Evolutionary conservation across 2,113 vertebrate species (phyloP), one percentile per base, ranked within the genome.

Genomic region (Athene noctua): DNA sequence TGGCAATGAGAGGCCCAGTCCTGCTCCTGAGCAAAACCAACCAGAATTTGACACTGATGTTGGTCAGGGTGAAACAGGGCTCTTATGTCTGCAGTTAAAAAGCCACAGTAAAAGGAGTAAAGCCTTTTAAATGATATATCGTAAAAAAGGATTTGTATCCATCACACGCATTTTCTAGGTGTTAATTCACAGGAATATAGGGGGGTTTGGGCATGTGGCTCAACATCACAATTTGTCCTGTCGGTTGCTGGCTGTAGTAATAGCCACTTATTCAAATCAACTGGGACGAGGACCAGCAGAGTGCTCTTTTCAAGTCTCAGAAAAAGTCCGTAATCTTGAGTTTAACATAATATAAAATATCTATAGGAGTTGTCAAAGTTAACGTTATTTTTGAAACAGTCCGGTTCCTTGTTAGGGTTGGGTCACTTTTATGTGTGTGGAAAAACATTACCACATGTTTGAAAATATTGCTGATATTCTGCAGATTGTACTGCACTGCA

Each of bases 381-480:
- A 98, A 97, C 98, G 96, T 96, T 97, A 93, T 96, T 98, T 98
- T 93, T 97, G 91, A 98, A 97, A 96, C 95, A 95, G 93, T 88
- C 96, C 97, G 96, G 92, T 97, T 98, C 96, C 94, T 97, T 97
- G 92, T 98, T 98, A 96, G 96, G 95, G 94, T 95, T 96, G 87
- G 97, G 87, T 97, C 96, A 97, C 97, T 99, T 99, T 98, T 97
- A 98, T 98, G 98, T 98, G 95, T 96, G 96, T 97, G 91, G 96
- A 97, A 99, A 99, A 99, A 97, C 97, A 98, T 98, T 99, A 97
- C 98, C 98, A 99, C 97, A 98, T 99, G 98, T 98, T 98, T 98
- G 97, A 97, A 98, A 99, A 99, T 97, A 98, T 94, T 96, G 95
- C 90, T 98, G 98, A 98, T 98, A 97, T 97, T 98, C 98, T 97